A percentile compares a stretch with the other conserved stretches of the same genome.
Conservation (phyloP, 2,888 invertebrate species). For the Ariolimax columbianus region DNA sequence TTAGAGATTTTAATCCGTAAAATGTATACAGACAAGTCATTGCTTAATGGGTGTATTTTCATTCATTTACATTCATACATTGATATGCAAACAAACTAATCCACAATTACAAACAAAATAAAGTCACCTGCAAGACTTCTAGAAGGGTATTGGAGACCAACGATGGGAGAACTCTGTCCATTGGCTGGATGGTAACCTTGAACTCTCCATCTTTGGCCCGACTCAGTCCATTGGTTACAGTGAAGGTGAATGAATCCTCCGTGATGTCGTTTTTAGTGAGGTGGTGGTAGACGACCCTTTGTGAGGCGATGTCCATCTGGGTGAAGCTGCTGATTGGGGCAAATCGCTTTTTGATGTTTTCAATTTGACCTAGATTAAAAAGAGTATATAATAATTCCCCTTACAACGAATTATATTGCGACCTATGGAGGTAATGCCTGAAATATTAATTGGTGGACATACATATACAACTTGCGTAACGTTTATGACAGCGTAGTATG, state of each 20-base stretch:
- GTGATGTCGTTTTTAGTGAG: constrained; percentile 71
- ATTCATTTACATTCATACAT: background rate
- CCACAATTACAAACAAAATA: background rate
- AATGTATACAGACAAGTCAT: too few species aligned
- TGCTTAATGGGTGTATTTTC: too few species aligned
- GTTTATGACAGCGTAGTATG: too few species aligned
- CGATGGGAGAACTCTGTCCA: constrained; percentile 72
- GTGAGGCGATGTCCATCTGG: constrained; percentile 73
- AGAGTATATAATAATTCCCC: too few species aligned
- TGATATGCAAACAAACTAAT: background rate
- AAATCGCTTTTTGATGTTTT: constrained; percentile 66
- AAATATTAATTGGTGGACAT: too few species aligned
- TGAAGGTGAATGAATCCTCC: constrained; percentile 75
- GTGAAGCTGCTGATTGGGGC: constrained; percentile 72
- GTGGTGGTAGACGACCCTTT: constrained; percentile 75
- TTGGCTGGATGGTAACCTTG: constrained; percentile 67
- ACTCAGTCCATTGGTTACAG: constrained; percentile 75
- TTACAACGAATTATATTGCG: too few species aligned
- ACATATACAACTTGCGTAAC: too few species aligned
- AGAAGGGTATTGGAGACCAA: constrained; percentile 70
- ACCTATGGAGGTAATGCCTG: too few species aligned
- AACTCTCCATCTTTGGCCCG: constrained; percentile 73
- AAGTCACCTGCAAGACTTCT: constrained; percentile 65
- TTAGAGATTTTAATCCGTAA: too few species aligned
- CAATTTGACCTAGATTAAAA: constrained; percentile 69